Evolutionary conservation across 92 coral and sea anemone species (phyloP).

Genomic region (Scolanthus callimorphus): DNA sequence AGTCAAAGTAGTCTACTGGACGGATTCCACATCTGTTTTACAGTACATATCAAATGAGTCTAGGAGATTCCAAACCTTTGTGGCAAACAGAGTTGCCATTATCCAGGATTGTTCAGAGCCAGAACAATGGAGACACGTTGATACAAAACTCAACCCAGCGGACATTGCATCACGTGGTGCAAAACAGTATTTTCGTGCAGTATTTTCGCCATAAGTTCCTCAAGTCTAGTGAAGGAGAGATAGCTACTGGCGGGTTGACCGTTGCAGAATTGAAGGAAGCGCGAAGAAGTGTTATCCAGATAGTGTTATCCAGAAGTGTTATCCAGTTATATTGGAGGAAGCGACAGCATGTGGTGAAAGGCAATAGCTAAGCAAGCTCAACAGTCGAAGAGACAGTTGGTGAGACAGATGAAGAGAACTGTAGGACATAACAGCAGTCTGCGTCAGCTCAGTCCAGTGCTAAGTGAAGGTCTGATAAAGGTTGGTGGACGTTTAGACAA

Average conservation of each 20-base stretch:
- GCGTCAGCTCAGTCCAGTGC: background rate
- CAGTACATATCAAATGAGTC: background rate
- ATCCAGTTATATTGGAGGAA: background rate
- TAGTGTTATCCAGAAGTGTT: background rate
- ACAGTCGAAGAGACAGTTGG: no score
- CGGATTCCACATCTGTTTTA: background rate
- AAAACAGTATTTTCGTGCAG: background rate
- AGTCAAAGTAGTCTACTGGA: background rate
- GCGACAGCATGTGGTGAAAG: background rate
- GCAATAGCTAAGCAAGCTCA: background rate
- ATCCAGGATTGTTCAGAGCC: background rate
- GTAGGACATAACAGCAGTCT: background rate
- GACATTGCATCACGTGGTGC: background rate
- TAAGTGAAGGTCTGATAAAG: background rate
- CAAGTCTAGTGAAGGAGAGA: background rate
- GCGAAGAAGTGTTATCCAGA: background rate
- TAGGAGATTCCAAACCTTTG: background rate
- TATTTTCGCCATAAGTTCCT: background rate
- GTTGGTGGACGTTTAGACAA: constrained; percentile 1
- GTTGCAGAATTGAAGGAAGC: background rate
- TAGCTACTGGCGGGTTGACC: background rate
- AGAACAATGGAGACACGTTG: background rate
- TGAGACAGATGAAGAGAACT: background rate
- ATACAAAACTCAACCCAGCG: background rate
- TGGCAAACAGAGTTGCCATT: background rate